Evolutionary conservation across 2,888 invertebrate genomes (phyloP), one percentile per base, ranked within the genome.

Genomic region (Nipponacmea schrenckii): DNA sequence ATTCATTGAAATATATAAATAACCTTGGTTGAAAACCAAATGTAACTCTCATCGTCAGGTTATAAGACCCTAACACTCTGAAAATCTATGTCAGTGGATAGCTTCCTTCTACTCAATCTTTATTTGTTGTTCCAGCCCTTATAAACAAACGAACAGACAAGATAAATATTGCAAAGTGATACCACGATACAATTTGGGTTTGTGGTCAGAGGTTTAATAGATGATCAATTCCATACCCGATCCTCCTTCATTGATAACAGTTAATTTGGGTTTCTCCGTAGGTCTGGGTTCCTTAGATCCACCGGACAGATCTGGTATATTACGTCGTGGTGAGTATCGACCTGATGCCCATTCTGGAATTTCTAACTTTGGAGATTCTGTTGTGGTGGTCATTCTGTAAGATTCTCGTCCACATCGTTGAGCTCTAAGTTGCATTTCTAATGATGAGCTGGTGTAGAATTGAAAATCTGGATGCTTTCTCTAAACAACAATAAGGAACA

Each of bases 321-420:
- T 70, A 39, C 70, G 66, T 20, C 74, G 69, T 2, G 72, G 74
- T 14, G 68, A 27, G 64, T 67, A 67, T 14, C 74, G 46, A 45
- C 68, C 31, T 8, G 68, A 76, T 71, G 50, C 71, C 78, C 64
- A 69, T 56, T 20, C 74, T 66, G 70, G 67, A 64, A 73, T 68
- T 62, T 74, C 69, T 27, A 78, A 71, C 46, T 74, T 73, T 4
- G 76, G 79, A 14, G 72, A 50, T 45, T 62, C 62, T 1, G 74
- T 70, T 20, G 74, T 74, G 7, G 69, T 64, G 8, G 69, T 72
- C 2, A 44, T 20, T 27, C 62, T 45, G 48, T 62, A 71, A 0
- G 62, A 64, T 17, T 70, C 72, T 10, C 77, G 71, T n/a, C 77
- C 77, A 69, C 83, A 83, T 62, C 80, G 80, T 68, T 80, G 79